phyloP scores from a whole-genome alignment of 2,113 vertebrate species.

The Lates calcarifer region DNA sequence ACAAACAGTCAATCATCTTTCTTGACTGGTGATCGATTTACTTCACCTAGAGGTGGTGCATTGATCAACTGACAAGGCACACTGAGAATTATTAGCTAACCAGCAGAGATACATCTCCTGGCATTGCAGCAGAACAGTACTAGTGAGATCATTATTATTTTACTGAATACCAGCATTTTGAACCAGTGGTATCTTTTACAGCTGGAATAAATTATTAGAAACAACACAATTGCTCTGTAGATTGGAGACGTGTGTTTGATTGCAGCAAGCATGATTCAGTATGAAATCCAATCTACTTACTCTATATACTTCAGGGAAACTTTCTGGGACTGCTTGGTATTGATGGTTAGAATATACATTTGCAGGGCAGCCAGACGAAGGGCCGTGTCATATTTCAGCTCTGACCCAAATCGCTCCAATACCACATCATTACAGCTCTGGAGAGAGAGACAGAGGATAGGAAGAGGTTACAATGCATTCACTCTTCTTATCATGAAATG shows the following conservation, averaged over 20 bases:
- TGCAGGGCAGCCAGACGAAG: constrained; percentile 94
- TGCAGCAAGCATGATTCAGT: not conserved
- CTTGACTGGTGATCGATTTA: constrained; percentile 31
- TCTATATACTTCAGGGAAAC: constrained; percentile 98
- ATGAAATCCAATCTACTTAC: constrained; percentile 86
- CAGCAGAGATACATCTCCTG: constrained; percentile 2
- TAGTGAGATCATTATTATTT: constrained; percentile 5
- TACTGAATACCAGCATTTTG: constrained; percentile 5
- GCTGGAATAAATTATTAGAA: not conserved
- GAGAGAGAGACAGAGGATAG: constrained; percentile 24
- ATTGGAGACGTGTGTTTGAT: not conserved
- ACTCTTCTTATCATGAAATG: constrained; percentile 24
- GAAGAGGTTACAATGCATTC: constrained; percentile 39
- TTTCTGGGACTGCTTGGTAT: constrained; percentile 97
- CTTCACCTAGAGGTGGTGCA: constrained; percentile 12
- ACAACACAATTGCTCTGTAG: constrained; percentile 20
- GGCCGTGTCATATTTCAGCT: constrained; percentile 97
- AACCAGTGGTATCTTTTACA: not conserved
- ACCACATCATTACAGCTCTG: constrained; percentile 99
- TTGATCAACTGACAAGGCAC: constrained; percentile 27
- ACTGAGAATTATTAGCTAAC: constrained; percentile 42
- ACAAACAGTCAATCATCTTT: constrained; percentile 44
- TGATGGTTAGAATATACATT: constrained; percentile 98
- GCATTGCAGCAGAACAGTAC: constrained; percentile 1
- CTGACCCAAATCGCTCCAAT: constrained; percentile 95